phyloP scores from a whole-genome alignment of 2,888 invertebrate species.

The Taenaris catops region DNA sequence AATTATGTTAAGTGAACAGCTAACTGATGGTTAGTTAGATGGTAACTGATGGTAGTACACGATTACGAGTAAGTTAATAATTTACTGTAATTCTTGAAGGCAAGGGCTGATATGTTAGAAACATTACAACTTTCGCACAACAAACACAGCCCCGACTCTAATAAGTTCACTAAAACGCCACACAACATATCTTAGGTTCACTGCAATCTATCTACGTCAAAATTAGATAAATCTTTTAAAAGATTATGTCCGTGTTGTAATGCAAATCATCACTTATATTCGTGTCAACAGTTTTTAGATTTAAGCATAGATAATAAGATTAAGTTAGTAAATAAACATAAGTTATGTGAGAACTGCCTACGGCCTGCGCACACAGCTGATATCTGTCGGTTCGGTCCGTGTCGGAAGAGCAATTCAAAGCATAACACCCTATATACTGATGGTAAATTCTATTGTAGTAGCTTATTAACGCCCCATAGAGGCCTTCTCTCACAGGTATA shows the following conservation, averaged over 20 bases:
- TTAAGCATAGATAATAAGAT: neutral
- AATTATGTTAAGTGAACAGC: no score
- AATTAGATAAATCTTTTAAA: neutral
- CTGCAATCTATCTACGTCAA: neutral
- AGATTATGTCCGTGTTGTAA: constrained; percentile 7
- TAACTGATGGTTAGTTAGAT: no score
- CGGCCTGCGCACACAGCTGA: no score
- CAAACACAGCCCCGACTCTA: neutral
- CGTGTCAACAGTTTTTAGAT: constrained; percentile 10
- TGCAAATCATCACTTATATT: constrained; percentile 8
- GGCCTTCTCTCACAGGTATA: no score
- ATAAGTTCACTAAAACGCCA: neutral
- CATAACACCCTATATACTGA: no score
- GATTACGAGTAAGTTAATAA: constrained; percentile 5
- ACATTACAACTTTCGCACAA: constrained; percentile 4
- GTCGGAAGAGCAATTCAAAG: no score
- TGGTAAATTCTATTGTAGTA: no score
- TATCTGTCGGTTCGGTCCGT: no score
- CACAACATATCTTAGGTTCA: neutral
- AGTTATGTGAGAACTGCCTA: neutral
- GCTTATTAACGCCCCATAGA: no score
- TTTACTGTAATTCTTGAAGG: constrained; percentile 21
- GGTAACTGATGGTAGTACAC: no score
- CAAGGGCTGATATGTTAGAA: constrained; percentile 22
- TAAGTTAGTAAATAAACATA: neutral